Conservation (phyloP, 2,113 vertebrate species). For the Pteronura brasiliensis region DNA sequence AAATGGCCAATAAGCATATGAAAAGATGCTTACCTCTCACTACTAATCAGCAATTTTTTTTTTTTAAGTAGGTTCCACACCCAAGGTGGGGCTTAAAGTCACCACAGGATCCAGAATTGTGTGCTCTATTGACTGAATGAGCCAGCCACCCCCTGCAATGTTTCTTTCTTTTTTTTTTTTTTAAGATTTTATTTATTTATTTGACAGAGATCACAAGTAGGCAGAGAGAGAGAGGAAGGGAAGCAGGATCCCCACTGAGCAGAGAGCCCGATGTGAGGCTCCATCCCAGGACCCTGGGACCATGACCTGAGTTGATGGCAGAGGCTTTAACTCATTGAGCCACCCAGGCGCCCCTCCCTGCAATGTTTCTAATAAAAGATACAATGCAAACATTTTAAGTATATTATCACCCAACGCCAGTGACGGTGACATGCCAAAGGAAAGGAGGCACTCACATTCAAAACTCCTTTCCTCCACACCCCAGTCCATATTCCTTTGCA, state of each 20-base stretch:
- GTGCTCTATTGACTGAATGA: not conserved
- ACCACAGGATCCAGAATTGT: not conserved
- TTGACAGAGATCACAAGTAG: too few species aligned
- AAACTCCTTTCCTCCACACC: not conserved
- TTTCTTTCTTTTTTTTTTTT: not conserved
- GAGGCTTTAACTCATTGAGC: not conserved
- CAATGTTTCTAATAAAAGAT: slow-evolving; percentile 21
- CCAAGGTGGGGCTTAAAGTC: not conserved
- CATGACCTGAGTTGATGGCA: too few species aligned
- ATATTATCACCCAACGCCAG: not conserved
- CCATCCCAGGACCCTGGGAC: too few species aligned
- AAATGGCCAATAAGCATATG: not conserved
- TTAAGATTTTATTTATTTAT: too few species aligned
- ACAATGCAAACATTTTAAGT: not conserved
- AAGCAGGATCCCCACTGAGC: too few species aligned
- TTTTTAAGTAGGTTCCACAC: not conserved
- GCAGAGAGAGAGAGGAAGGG: too few species aligned
- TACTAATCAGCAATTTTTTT: not conserved
- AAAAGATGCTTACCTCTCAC: not conserved
- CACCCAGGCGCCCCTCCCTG: not conserved
- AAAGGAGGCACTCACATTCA: not conserved
- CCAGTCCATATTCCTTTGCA: too few species aligned
- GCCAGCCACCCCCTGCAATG: not conserved
- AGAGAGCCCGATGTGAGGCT: too few species aligned
- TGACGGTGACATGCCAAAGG: not conserved